A percentile compares a stretch with the other conserved stretches of the same genome.
Evolutionary conservation across 23 tunicate species (phyloP).

Genomic region (Ascidia mentula): DNA sequence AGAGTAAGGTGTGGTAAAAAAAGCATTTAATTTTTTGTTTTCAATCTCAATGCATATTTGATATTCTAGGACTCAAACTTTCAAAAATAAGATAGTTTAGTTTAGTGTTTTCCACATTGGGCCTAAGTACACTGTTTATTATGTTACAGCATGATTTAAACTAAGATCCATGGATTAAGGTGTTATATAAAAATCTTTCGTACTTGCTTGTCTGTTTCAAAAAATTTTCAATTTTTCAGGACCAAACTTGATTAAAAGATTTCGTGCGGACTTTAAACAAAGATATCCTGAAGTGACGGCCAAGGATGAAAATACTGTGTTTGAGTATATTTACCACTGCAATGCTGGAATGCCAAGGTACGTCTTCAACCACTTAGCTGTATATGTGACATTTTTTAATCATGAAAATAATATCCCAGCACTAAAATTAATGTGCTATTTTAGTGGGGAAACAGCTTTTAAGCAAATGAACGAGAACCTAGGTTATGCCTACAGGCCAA

Average conservation of each 20-base stretch:
- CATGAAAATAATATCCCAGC: not conserved
- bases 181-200: too few species aligned
- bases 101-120: too few species aligned
- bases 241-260: constrained; percentile 20
- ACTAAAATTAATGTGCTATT: not conserved
- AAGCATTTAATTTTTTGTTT: too few species aligned
- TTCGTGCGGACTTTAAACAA: constrained; percentile 39
- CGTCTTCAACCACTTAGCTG: not conserved
- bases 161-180: too few species aligned
- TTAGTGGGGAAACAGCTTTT: constrained; percentile 90
- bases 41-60: too few species aligned
- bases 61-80: too few species aligned
- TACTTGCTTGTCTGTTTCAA: too few species aligned
- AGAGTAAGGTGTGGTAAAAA: too few species aligned
- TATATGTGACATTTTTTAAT: not conserved
- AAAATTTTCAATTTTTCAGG: too few species aligned
- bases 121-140: too few species aligned
- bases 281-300: constrained; percentile 16
- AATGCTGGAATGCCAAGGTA: constrained; percentile 49
- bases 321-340: constrained; percentile 49
- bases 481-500: constrained; percentile 80
- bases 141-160: too few species aligned
- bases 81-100: too few species aligned
- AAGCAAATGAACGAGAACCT: constrained; percentile 50
- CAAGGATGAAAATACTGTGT: constrained; percentile 21